Base-by-base conservation (phyloP, 2,888 invertebrate species). In the Noctua pronuba region DNA sequence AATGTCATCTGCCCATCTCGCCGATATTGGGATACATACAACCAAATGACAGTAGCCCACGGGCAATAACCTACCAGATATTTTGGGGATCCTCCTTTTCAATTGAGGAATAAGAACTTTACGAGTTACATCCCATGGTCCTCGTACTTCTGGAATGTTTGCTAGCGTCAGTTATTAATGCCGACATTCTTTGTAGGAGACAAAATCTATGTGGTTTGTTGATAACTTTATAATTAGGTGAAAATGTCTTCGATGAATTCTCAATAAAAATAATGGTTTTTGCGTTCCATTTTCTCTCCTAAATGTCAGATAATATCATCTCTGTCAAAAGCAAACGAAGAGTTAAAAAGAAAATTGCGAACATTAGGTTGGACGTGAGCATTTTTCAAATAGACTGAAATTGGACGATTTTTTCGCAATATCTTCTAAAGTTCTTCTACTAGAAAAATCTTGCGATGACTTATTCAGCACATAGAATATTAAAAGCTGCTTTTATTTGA, bases 341-440 rank as follows among this genome's bases (percentile, higher is more conserved):
- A 75, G 64, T 75, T 73, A 75, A 83, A 72, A 83, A 66, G 73
- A 79, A 84, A 83, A 83, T 84, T 78, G 79, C 35, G 31, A 78
- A 35, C 79, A 75, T 86, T 73, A 72, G 41, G 35, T 66, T 24
- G 69, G 18, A 82, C 86, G 86, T 79, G 75, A 84, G 28, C 28
- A 76, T 74, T 80, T 84, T 80, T 83, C 83, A 75, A 86, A 84
- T 75, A 28, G 13, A 65, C 55, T 62, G 21, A 68, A 84, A 73
- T 71, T 81, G 38, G 44, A 72, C 35, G 72, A 79, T 69, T 44
- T 79, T 68, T 71, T 62, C 62, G 67, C 4, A n/a, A 16, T 64
- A 60, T 72, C 72, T 83, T 78, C 28, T 83, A 16, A 77, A 76
- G n/a, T 24, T 16, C 16, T 28, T 35, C 8, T 68, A 24, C 21